Percentiles rank a stretch among this genome's conserved stretches.
Conservation (phyloP, 2,888 invertebrate species). For the Eupeodes luniger region DNA sequence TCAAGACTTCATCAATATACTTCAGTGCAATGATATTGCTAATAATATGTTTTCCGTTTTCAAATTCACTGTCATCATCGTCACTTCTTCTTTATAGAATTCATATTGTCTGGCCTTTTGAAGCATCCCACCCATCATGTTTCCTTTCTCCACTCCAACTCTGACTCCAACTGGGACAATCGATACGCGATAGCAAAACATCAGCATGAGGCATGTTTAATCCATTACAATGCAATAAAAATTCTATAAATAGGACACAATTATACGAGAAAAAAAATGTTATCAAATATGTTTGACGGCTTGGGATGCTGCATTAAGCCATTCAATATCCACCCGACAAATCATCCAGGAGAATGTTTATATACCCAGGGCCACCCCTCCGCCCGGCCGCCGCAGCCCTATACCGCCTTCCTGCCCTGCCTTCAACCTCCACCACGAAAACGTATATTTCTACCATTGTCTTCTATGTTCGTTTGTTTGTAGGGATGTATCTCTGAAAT, state of each 20-base stretch:
- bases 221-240: slow-evolving; percentile 68
- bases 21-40: neutral
- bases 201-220: slow-evolving; percentile 60
- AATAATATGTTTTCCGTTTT: neutral
- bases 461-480: neutral
- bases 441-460: slow-evolving; percentile 28
- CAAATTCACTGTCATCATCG: slow-evolving; percentile 32
- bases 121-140: slow-evolving; percentile 46
- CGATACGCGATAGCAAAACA: slow-evolving; percentile 26
- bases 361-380: neutral
- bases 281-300: slow-evolving; percentile 60
- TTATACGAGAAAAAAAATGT: slow-evolving; percentile 35
- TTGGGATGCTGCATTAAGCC: slow-evolving; percentile 37
- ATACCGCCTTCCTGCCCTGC: neutral
- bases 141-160: neutral
- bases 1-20: neutral
- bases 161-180: slow-evolving; percentile 12
- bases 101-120: neutral
- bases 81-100: slow-evolving; percentile 5
- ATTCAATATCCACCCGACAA: slow-evolving; percentile 62
- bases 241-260: slow-evolving; percentile 56
- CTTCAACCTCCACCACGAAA: neutral
- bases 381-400: no score
- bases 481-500: neutral
- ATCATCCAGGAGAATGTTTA: slow-evolving; percentile 64